These are phyloP conservation scores for Gracilinanus agilis DNA, from an alignment of 2,113 vertebrate genomes.

Conservation along the genomic window DNA sequence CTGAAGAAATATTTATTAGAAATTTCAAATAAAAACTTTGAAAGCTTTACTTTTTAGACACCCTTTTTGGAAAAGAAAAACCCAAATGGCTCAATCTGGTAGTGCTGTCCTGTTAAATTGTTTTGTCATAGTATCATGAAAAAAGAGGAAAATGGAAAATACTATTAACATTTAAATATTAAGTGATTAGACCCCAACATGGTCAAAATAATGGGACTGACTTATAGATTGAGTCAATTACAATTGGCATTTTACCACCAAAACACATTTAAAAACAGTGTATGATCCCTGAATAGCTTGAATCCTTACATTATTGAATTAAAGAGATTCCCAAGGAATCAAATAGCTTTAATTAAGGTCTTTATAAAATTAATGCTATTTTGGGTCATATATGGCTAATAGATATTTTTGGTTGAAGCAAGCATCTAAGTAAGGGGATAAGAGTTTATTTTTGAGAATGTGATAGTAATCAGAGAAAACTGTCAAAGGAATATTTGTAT, in stretches of 20 bases:
- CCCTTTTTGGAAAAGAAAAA: too few species aligned
- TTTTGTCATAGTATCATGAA: too few species aligned
- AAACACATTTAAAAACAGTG: neutral
- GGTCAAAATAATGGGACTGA: neutral
- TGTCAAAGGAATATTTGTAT: neutral
- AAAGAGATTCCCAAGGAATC: neutral
- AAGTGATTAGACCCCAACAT: neutral
- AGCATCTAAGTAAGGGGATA: neutral
- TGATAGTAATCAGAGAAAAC: slow-evolving; percentile 1
- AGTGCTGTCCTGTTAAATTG: too few species aligned
- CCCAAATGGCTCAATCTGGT: too few species aligned
- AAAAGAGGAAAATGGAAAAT: neutral
- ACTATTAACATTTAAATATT: slow-evolving; percentile 2
- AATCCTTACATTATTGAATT: slow-evolving; percentile 4
- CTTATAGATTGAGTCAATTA: neutral
- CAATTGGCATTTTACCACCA: neutral
- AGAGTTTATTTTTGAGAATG: slow-evolving; percentile 17
- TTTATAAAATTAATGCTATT: neutral
- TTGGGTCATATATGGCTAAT: neutral
- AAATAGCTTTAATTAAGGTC: slow-evolving; percentile 30
- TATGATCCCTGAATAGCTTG: neutral
- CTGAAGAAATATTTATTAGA: too few species aligned
- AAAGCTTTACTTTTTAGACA: too few species aligned
- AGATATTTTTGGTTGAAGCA: slow-evolving; percentile 39
- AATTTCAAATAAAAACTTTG: too few species aligned